These are phyloP conservation scores for Danaus plexippus DNA, from an alignment of 1,140 invertebrate species.

Conservation along the genomic window DNA sequence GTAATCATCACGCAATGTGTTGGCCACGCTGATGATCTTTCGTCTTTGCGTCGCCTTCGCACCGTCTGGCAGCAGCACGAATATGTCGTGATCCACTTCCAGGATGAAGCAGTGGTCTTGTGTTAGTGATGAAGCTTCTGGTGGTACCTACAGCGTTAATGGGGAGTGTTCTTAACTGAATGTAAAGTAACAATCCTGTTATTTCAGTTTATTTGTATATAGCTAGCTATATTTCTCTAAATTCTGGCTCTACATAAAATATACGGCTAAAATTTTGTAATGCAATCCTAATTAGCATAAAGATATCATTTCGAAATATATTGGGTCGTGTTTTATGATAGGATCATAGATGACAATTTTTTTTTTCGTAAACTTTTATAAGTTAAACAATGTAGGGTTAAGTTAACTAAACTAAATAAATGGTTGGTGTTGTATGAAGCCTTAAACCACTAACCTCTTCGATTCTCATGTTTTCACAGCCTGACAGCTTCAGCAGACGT, in stretches of 20 bases:
- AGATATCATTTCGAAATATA: too few relatives aligned
- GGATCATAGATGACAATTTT: too few relatives aligned
- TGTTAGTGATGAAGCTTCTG: slow-evolving; percentile 77
- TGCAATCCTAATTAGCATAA: too few relatives aligned
- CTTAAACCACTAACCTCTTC: slow-evolving; percentile 73
- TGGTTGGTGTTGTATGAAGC: too few relatives aligned
- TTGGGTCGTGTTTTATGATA: too few relatives aligned
- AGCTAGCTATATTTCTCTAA: too few relatives aligned
- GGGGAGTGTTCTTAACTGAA: too few relatives aligned
- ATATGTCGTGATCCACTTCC: slow-evolving; percentile 86
- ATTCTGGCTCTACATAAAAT: too few relatives aligned
- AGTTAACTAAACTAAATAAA: background rate
- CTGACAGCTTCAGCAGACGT: slow-evolving; percentile 89
- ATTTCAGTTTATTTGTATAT: too few relatives aligned
- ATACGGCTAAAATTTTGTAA: too few relatives aligned
- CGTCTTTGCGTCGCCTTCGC: slow-evolving; percentile 81
- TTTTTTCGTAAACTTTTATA: background rate
- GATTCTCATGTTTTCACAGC: slow-evolving; percentile 89
- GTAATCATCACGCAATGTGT: slow-evolving; percentile 86
- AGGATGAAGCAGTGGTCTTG: slow-evolving; percentile 93
- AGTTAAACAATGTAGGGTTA: background rate
- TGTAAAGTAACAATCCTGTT: too few relatives aligned
- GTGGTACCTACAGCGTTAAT: slow-evolving; percentile 35
- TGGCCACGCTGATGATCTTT: slow-evolving; percentile 86
- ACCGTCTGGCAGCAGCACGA: slow-evolving; percentile 82